Percentiles rank a stretch among this genome's conserved stretches.
These are phyloP conservation scores for Boulengeromyrus knoepffleri DNA, from an alignment of 2,113 vertebrate species.

Conservation along the genomic window DNA sequence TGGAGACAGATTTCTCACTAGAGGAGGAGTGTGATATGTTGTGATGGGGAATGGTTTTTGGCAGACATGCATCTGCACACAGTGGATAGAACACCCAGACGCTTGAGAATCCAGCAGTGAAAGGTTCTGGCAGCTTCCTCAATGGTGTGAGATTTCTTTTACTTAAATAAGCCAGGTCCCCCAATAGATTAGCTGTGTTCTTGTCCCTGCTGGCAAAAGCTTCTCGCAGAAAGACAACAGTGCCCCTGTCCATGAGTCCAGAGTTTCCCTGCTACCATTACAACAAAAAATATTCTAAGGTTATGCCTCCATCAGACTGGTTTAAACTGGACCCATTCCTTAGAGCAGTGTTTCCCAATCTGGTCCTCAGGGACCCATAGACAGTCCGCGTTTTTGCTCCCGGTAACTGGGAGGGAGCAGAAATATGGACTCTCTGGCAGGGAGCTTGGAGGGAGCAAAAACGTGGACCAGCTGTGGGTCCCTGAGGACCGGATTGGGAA, in stretches of 20 bases:
- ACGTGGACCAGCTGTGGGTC: not conserved
- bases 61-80: not conserved
- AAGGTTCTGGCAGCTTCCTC: not conserved
- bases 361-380: not conserved
- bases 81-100: not conserved
- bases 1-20: not conserved
- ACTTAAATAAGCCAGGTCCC: not conserved
- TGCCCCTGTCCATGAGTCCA: not conserved
- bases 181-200: not conserved
- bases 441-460: not conserved
- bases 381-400: not conserved
- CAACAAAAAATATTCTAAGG: not conserved
- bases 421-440: not conserved
- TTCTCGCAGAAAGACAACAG: not conserved
- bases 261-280: not conserved
- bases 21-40: not conserved
- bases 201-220: not conserved
- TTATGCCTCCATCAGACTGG: constrained; percentile 2
- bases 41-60: not conserved
- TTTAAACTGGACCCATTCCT: not conserved
- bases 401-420: not conserved
- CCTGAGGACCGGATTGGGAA: not conserved
- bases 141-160: not conserved
- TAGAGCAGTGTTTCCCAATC: not conserved
- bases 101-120: not conserved